A percentile compares a stretch with the other conserved stretches of the same genome.
Conservation (phyloP, 2,113 vertebrate species). For the Hirundichthys speculiger region DNA sequence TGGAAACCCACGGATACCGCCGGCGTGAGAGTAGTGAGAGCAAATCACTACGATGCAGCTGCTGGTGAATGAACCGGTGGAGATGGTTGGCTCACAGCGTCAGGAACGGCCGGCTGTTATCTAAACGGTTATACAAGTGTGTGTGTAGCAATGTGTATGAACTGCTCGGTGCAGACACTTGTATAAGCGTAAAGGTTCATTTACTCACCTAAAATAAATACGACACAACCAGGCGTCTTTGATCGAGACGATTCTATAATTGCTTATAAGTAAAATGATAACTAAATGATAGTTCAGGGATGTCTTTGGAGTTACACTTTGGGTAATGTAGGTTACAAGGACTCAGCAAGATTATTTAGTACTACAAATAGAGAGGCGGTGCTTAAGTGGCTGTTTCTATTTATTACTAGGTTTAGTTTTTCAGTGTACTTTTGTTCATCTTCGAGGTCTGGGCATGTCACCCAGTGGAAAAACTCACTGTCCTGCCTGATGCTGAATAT, state of each 20-base stretch:
- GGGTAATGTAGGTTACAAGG: background rate
- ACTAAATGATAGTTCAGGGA: background rate
- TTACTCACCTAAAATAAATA: conserved; percentile 10
- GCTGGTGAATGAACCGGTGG: conserved; percentile 62
- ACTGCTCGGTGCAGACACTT: conserved; percentile 12
- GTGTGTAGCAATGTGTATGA: conserved; percentile 41
- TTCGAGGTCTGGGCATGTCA: too few species aligned
- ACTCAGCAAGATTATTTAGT: background rate
- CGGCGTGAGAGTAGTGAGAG: conserved; percentile 47
- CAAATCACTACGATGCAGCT: conserved; percentile 64
- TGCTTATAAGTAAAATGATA: background rate
- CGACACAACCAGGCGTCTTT: conserved; percentile 27
- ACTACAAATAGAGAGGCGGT: too few species aligned
- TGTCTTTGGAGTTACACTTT: background rate
- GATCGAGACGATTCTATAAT: conserved; percentile 14
- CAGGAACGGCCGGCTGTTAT: conserved; percentile 68
- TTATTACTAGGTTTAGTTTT: too few species aligned
- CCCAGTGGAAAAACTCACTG: too few species aligned
- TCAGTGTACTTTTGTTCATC: too few species aligned
- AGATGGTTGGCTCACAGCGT: conserved; percentile 67
- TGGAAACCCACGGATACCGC: conserved; percentile 82
- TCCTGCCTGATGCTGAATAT: too few species aligned
- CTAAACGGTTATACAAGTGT: conserved; percentile 82
- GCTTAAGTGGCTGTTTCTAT: too few species aligned
- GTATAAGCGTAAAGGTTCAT: conserved; percentile 14